Conservation (phyloP, 2,888 invertebrate genomes). For the Plutella xylostella region DNA sequence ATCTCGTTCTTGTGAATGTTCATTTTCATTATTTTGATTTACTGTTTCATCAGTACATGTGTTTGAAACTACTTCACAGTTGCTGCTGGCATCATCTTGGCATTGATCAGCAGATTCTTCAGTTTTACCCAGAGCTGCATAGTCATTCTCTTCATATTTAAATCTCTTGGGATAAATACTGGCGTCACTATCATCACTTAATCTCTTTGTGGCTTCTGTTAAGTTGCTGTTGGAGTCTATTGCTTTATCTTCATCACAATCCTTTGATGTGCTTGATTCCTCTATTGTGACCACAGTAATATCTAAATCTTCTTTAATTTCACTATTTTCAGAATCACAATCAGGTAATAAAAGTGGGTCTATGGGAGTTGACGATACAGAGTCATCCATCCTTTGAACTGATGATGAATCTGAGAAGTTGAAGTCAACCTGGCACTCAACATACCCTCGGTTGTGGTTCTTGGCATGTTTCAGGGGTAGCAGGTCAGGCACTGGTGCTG, state of each 20-base stretch:
- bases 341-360: conserved; percentile 59
- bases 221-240: conserved; percentile 34
- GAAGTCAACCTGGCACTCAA: conserved; percentile 54
- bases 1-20: conserved; percentile 37
- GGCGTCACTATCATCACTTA: conserved; percentile 43
- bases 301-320: conserved; percentile 47
- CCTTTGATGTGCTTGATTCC: conserved; percentile 41
- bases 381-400: conserved; percentile 49
- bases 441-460: conserved; percentile 44
- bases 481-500: conserved; percentile 55
- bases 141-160: conserved; percentile 40
- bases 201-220: conserved; percentile 44
- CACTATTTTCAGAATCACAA: conserved; percentile 42
- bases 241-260: conserved; percentile 41
- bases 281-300: conserved; percentile 53
- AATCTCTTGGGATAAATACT: conserved; percentile 44
- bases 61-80: conserved; percentile 40
- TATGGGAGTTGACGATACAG: conserved; percentile 49
- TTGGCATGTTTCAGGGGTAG: conserved; percentile 53
- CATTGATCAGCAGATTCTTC: background rate
- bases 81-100: conserved; percentile 26
- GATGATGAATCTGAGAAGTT: conserved; percentile 57
- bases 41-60: conserved; percentile 40
- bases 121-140: background rate
- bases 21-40: conserved; percentile 37